These are phyloP conservation scores for Cataglyphis cursor DNA, from an alignment of 2,888 invertebrate species.

Conservation along the genomic window DNA sequence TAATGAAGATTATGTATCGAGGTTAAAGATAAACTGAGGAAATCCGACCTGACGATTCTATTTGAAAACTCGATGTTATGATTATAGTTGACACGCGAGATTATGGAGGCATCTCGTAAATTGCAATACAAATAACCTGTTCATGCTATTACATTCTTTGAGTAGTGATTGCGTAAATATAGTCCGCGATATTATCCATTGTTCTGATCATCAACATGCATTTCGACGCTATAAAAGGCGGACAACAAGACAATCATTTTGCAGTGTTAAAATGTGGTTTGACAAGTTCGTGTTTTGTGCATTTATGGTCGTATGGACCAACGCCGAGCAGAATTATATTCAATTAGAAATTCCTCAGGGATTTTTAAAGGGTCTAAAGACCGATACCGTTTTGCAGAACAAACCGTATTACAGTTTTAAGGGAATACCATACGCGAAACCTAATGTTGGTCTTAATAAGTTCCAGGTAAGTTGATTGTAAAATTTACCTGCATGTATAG, in stretches of 20 bases:
- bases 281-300: constrained; percentile 67
- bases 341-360: constrained; percentile 81
- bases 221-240: constrained; percentile 57
- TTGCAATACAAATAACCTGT: constrained; percentile 44
- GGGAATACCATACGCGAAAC: constrained; percentile 83
- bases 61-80: constrained; percentile 48
- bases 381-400: constrained; percentile 74
- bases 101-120: constrained; percentile 41
- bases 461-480: constrained; percentile 77
- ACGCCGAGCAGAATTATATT: constrained; percentile 76
- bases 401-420: constrained; percentile 81
- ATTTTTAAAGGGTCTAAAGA: constrained; percentile 78
- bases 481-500: neutral
- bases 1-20: constrained; percentile 51
- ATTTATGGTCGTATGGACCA: constrained; percentile 57
- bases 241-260: neutral
- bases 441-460: constrained; percentile 79
- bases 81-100: constrained; percentile 51
- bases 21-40: constrained; percentile 63
- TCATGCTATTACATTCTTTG: constrained; percentile 40
- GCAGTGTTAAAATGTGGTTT: constrained; percentile 76
- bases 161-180: constrained; percentile 58
- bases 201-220: constrained; percentile 10
- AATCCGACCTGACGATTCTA: constrained; percentile 56
- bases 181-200: constrained; percentile 31